Base-by-base conservation (phyloP, 2,113 vertebrate genomes). In the Nerophis lumbriciformis region DNA sequence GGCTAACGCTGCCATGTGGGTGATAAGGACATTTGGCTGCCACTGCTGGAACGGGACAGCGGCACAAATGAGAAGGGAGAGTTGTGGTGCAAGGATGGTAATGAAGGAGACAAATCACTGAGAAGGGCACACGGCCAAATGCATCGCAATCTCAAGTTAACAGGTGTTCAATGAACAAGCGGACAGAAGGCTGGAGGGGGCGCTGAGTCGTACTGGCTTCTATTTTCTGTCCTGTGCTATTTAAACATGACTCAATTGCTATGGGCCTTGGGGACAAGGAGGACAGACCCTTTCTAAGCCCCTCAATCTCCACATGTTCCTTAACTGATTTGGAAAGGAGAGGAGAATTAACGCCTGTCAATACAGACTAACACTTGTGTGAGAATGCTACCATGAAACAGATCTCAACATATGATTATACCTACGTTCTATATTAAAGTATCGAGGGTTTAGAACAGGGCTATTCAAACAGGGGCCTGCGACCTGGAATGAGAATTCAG, bases 221-320 rank as follows among this genome's bases (percentile, higher is more conserved):
- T 73, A 69, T 76, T 69, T 72, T 71, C 60, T 73, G 13, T 58
- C 19, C n/a, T 14, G 11, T 51, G 57, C 68, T 61, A 65, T 68
- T 73, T 19, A n/a, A 48, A 72, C 42, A 21, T 5, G 21, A 65
- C 50, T 71, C 48, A 16, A 38, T 44, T 35, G 48, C 63, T 39
- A n/a, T 6, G 0, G 47, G 52, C 63, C 4, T 59, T 7, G 36
- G 42, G 0, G 48, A 51, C 57, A 9, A 56, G 14, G 54, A 56
- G 57, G 16, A 42, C 21, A 69, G 45, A 60, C 63, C 13, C 63
- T 19, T 53, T 51, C 48, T 63, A 6, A 70, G 28, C 37, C 8
- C 8, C 53, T 63, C 37, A 44, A 66, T 66, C 63, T 65, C 14
- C 35, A 67, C 47, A 37, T 49, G 14, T 35, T 52, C 11, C 48